phyloP scores from a whole-genome alignment of 2,113 vertebrate genomes.

The Oreochromis tanganicae region DNA sequence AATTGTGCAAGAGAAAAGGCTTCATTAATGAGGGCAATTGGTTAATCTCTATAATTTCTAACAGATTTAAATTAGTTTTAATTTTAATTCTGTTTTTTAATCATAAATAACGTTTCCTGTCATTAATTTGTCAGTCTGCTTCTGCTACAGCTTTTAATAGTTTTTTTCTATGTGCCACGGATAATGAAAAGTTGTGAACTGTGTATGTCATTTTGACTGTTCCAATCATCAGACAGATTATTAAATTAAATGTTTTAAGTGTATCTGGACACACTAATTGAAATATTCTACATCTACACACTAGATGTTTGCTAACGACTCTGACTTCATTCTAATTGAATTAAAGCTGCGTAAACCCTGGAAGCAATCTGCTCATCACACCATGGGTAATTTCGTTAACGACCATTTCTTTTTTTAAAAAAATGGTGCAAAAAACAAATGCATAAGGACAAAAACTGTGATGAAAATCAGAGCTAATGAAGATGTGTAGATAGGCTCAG shows the following conservation, averaged over 20 bases:
- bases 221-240: not conserved
- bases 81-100: not conserved
- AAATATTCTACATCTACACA: not conserved
- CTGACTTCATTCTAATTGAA: not conserved
- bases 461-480: not conserved
- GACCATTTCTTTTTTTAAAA: not conserved
- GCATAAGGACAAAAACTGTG: not conserved
- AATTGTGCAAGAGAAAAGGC: not conserved
- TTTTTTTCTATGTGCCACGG: not conserved
- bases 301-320: not conserved
- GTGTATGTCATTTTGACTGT: not conserved
- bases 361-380: not conserved
- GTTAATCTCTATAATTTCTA: not conserved
- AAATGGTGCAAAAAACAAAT: not conserved
- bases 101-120: not conserved
- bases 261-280: not conserved
- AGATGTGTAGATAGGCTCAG: not conserved
- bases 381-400: not conserved
- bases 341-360: not conserved
- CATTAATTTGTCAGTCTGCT: not conserved
- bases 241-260: not conserved
- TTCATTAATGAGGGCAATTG: not conserved
- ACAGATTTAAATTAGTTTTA: not conserved
- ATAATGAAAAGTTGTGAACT: not conserved
- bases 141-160: not conserved